Evolutionary conservation across 1,140 invertebrate genomes (phyloP).

Genomic region (Glossosoma conforme): DNA sequence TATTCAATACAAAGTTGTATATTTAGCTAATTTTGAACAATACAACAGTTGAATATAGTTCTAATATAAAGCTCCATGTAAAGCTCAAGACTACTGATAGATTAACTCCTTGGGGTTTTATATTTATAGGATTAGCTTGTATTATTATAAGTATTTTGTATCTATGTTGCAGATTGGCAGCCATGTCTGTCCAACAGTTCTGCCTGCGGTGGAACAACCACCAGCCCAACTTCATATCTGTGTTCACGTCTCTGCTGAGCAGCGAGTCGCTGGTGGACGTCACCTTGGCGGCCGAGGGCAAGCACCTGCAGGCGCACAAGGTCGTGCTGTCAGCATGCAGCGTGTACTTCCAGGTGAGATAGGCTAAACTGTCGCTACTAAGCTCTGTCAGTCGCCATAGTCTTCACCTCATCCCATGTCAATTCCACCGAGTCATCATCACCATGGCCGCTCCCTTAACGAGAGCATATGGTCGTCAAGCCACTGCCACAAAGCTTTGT

Average conservation of each 20-base stretch:
- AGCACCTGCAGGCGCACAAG: constrained; percentile 79
- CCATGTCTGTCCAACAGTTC: constrained; percentile 77
- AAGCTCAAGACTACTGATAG: no score
- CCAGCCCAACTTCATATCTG: constrained; percentile 82
- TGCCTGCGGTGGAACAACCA: constrained; percentile 87
- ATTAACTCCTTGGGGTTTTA: no score
- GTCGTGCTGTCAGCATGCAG: constrained; percentile 82
- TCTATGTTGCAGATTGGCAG: background rate
- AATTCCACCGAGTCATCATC: background rate
- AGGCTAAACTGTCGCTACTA: no score
- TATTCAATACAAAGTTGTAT: no score
- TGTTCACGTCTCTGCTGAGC: constrained; percentile 72
- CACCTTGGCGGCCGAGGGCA: constrained; percentile 80
- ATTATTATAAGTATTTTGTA: background rate
- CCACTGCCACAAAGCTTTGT: no score
- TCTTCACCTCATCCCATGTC: background rate
- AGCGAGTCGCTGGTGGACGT: constrained; percentile 82
- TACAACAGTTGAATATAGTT: no score
- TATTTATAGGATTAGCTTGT: no score
- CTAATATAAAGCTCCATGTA: no score
- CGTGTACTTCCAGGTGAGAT: constrained; percentile 75
- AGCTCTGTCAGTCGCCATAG: no score
- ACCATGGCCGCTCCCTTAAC: no score
- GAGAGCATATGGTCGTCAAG: background rate
- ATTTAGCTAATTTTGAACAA: no score